Evolutionary conservation across 2,888 invertebrate species (phyloP), one percentile per base, ranked within the genome.

Genomic region (Serripes groenlandicus): DNA sequence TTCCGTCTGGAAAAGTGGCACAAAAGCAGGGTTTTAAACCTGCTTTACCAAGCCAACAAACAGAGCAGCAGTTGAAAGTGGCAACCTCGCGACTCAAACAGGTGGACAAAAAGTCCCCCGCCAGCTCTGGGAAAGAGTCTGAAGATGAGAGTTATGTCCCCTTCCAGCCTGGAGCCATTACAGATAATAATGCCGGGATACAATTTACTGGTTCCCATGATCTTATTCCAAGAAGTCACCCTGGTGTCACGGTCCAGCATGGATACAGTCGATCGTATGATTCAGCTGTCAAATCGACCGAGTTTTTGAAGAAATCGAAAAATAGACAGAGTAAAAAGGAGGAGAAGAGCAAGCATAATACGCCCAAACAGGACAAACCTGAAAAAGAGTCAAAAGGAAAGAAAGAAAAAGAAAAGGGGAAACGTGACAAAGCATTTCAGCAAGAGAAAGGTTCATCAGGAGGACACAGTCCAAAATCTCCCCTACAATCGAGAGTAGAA

Each of bases 111-210:
- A 54, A 78, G 28, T 88, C 88, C 30, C 88, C 89, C 18, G 81
- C 83, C 26, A 85, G 89, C 52, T 90, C 89, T 3, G 89, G 89
- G 26, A 82, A 84, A 34, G 89, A 90, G 71, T 90, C 89, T 1
- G 89, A 88, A 62, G 89, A 90, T 68, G 89, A 90, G 76, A 87
- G 85, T 86, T 90, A 90, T 78, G 85, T 90, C 74, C 87, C 88
- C 60, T 90, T 85, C 62, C 78, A 88, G 66, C 89, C 89, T 23
- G 66, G 66, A 54, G 69, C 76, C 42, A 37, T 68, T 11, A 5
- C 35, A 3, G 34, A 23, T 28, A 68, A 42, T 3, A 28, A 37
- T 7, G 30, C 30, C 4, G 35, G 37, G 23, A 54, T 69, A 7
- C 49, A 52, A 56, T 66, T 64, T 5, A 26, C 34, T 64, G 76